These are phyloP conservation scores for Melanostigma gelatinosum DNA, from an alignment of 2,113 vertebrate genomes.

Conservation along the genomic window DNA sequence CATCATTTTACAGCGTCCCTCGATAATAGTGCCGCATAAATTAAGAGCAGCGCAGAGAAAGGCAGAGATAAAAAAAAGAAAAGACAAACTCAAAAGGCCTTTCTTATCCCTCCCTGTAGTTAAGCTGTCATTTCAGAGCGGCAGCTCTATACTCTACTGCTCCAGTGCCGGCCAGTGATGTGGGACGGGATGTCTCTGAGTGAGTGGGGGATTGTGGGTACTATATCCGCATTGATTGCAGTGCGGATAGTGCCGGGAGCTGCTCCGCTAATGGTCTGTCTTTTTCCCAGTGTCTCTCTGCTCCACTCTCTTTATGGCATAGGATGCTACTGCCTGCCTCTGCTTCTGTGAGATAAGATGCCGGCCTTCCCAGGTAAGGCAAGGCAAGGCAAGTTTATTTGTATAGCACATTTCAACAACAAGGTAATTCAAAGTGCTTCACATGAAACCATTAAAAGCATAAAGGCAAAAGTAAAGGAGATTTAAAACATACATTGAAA, in stretches of 20 bases:
- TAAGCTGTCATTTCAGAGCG: conserved; percentile 54
- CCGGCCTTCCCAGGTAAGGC: conserved; percentile 37
- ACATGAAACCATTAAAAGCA: no score
- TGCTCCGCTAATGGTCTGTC: conserved; percentile 40
- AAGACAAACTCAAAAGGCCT: conserved; percentile 14
- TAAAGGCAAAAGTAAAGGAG: no score
- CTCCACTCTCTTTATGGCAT: conserved; percentile 23
- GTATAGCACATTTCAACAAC: no score
- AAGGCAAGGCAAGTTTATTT: no score
- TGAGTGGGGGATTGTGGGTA: conserved; percentile 42
- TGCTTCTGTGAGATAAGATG: conserved; percentile 63
- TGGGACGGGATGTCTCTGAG: conserved; percentile 38
- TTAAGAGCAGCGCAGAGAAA: conserved; percentile 13
- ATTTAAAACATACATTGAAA: no score
- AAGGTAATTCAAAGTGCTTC: no score
- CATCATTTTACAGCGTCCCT: not conserved
- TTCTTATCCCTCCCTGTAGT: conserved; percentile 37
- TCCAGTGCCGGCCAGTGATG: conserved; percentile 20
- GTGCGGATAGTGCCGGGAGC: conserved; percentile 46
- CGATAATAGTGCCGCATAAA: not conserved
- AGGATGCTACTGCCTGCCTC: conserved; percentile 44
- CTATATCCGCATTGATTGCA: conserved; percentile 61
- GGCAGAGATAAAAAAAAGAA: not conserved
- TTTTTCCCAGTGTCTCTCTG: conserved; percentile 15
- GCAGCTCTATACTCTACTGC: conserved; percentile 24